Evolutionary conservation across 2,888 invertebrate genomes (phyloP).

Genomic region (Nemotelus nigrinus): DNA sequence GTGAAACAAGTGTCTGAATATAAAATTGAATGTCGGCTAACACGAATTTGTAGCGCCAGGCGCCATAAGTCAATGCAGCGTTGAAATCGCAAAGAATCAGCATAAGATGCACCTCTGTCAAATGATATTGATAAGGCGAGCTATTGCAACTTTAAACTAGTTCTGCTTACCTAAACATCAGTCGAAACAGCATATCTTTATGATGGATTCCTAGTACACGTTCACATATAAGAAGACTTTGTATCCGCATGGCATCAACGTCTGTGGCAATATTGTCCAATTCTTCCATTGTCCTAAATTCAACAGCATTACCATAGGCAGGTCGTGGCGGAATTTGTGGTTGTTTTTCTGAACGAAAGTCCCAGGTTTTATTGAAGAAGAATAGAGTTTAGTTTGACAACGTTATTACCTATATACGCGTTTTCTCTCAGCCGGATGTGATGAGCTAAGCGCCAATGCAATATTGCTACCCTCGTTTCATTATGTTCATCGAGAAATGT

Average conservation of each 20-base stretch:
- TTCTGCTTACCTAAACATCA: constrained; percentile 72
- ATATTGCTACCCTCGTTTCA: constrained; percentile 75
- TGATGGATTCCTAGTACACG: constrained; percentile 86
- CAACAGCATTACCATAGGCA: constrained; percentile 75
- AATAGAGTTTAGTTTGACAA: neutral
- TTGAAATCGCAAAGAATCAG: constrained; percentile 79
- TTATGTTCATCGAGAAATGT: constrained; percentile 90
- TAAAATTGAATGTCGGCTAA: constrained; percentile 80
- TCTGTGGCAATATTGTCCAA: constrained; percentile 79
- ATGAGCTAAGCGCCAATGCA: constrained; percentile 84
- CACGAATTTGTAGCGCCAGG: constrained; percentile 81
- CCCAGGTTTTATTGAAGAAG: neutral
- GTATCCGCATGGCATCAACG: constrained; percentile 85
- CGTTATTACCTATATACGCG: constrained; percentile 58
- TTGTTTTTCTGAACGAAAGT: constrained; percentile 63
- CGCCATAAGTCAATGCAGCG: constrained; percentile 89
- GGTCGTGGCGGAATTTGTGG: constrained; percentile 69
- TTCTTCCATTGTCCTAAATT: constrained; percentile 79
- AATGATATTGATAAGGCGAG: neutral
- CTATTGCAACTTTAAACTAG: constrained; percentile 32
- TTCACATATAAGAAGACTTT: constrained; percentile 87
- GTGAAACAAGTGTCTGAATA: constrained; percentile 86
- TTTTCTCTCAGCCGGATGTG: constrained; percentile 67
- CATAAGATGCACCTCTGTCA: constrained; percentile 76
- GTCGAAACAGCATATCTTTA: constrained; percentile 85